Evolutionary conservation across 2,888 invertebrate species (phyloP).

Genomic region (Xylota sylvarum): DNA sequence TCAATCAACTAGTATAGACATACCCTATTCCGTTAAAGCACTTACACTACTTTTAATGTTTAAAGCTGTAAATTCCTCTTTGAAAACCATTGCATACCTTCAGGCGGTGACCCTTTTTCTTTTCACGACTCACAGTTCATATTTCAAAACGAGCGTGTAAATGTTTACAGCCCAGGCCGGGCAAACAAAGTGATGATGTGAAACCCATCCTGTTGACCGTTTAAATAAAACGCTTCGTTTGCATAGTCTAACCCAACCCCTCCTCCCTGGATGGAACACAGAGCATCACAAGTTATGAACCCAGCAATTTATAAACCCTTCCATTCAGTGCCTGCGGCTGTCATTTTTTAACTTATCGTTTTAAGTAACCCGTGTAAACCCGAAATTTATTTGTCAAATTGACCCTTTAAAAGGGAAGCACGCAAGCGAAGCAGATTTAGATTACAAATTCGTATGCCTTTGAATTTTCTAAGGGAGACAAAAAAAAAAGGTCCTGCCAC

Average conservation of each 20-base stretch:
- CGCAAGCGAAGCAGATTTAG: conserved; percentile 44
- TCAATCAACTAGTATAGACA: too few relatives aligned
- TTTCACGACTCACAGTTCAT: neutral
- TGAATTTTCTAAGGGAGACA: neutral
- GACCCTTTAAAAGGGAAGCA: conserved; percentile 48
- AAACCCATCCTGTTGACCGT: conserved; percentile 30
- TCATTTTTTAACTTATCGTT: conserved; percentile 34
- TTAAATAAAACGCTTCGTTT: conserved; percentile 23
- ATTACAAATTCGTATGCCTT: conserved; percentile 25
- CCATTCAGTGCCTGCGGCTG: conserved; percentile 20
- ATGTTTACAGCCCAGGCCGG: conserved; percentile 8
- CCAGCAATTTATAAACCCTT: conserved; percentile 10
- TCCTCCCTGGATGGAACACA: neutral
- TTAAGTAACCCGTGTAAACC: conserved; percentile 24
- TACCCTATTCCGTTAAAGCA: too few relatives aligned
- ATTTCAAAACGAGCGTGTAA: conserved; percentile 7
- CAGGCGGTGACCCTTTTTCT: too few relatives aligned
- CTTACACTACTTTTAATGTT: too few relatives aligned
- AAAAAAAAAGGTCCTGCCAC: neutral
- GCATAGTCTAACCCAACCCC: neutral
- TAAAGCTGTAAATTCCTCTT: too few relatives aligned
- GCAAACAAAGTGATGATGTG: neutral
- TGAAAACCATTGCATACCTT: too few relatives aligned
- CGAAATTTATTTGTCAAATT: conserved; percentile 58
- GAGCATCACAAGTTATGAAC: conserved; percentile 1